Evolutionary conservation across 2,888 invertebrate species (phyloP).

Genomic region (Polydrusus tereticollis): DNA sequence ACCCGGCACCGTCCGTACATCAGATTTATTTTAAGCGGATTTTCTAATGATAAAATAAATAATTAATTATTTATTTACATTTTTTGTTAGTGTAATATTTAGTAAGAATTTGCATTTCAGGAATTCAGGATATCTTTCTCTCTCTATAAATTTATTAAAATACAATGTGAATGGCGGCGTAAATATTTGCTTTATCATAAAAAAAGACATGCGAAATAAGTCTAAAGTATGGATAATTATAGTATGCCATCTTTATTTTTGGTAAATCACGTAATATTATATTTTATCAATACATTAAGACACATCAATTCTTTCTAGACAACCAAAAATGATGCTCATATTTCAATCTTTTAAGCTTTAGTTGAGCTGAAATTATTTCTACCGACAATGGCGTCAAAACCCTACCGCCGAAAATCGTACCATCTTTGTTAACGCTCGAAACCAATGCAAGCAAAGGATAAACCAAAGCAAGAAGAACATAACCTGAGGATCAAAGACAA

Average conservation of each 20-base stretch:
- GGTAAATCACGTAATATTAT: slow-evolving; percentile 1
- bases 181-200: not conserved
- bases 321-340: too few relatives aligned
- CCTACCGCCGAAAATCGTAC: too few relatives aligned
- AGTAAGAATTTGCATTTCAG: slow-evolving; percentile 14
- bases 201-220: slow-evolving; percentile 1
- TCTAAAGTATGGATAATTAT: not conserved
- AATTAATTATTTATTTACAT: slow-evolving; percentile 25
- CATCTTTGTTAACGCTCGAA: too few relatives aligned
- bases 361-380: too few relatives aligned
- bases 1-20: slow-evolving; percentile 16
- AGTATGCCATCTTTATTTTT: not conserved
- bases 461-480: too few relatives aligned
- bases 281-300: not conserved
- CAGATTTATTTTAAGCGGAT: slow-evolving; percentile 20
- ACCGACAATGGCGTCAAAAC: too few relatives aligned
- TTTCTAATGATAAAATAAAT: slow-evolving; percentile 25
- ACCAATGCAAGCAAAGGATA: too few relatives aligned
- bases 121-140: too few relatives aligned
- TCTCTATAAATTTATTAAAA: too few relatives aligned
- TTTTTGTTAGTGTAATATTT: slow-evolving; percentile 10
- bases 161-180: not conserved
- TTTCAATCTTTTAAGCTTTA: too few relatives aligned
- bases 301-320: not conserved
- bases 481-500: too few relatives aligned